These are phyloP conservation scores for Rhinoptilus africanus DNA, from an alignment of 2,113 vertebrate genomes.

Conservation along the genomic window DNA sequence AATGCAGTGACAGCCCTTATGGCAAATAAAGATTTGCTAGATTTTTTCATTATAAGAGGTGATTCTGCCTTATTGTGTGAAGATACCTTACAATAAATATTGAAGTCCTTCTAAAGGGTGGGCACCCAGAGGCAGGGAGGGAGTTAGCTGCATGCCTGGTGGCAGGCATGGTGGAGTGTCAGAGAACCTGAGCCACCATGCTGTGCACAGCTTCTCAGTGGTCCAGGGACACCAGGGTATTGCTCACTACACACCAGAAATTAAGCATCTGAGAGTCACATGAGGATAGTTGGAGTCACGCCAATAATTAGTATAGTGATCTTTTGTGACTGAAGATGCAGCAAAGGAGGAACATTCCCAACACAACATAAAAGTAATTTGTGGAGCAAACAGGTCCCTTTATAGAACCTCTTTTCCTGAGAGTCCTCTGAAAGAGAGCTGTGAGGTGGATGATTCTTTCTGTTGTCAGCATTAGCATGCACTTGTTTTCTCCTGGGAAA, in stretches of 20 bases:
- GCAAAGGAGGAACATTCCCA: not conserved
- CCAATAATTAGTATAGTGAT: not conserved
- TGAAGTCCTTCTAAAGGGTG: not conserved
- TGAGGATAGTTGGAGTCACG: not conserved
- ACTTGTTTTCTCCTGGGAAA: not conserved
- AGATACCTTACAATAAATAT: not conserved
- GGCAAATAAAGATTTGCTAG: not conserved
- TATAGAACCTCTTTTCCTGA: not conserved
- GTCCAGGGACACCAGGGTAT: not conserved
- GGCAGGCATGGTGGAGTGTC: not conserved
- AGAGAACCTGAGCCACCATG: not conserved
- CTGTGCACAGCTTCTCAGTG: not conserved
- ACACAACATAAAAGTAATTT: not conserved
- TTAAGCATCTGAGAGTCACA: not conserved
- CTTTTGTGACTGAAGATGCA: not conserved
- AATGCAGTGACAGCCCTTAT: not conserved
- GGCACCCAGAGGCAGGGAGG: not conserved
- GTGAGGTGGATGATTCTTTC: not conserved
- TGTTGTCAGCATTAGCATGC: fast-evolving
- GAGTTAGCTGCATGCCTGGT: not conserved
- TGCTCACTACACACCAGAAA: not conserved
- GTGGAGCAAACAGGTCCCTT: not conserved
- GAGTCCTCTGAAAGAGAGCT: not conserved
- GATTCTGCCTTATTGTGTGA: not conserved
- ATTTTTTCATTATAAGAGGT: not conserved